Base-by-base conservation (phyloP, 2,888 invertebrate genomes). In the Drosophila sordidula region DNA sequence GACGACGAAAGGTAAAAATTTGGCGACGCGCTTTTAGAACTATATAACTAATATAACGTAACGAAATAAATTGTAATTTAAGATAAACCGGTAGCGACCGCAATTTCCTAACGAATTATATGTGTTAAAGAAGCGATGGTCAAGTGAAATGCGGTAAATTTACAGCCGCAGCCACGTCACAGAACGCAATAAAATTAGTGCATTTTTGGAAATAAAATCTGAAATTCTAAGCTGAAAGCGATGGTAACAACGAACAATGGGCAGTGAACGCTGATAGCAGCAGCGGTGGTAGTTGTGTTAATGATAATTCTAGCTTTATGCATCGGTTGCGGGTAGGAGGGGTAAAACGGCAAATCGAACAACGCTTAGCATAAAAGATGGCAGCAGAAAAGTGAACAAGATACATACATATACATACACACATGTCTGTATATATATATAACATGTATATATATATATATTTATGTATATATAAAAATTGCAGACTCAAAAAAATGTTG, bases 1-100 rank as follows among this genome's bases (percentile, higher is more conserved):
- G 89, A 89, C 87, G 89, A 88, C 87, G 86, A 89, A 75, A 85
- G 89, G 85, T 85, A 85, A 85, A 89, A 79, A 69, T 81, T 84
- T 77, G 59, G 72, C 76, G 89, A 87, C 89, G 89, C 85, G 84
- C 78, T 88, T 70, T 58, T 49, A 71, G 61, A 67, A 75, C 51
- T 50, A 64, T 80, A 80, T 71, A 25, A 71, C 29, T 56, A 51
- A 64, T 55, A 50, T 57, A 80, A 64, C 70, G 62, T 52, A 65
- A 42, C 71, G 63, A 62, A 72, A 67, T 50, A 68, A 63, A 61
- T 56, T 59, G 12, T 67, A 87, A 67, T 50, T 59, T 16, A 64
- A 45, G 57, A 70, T 57, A 89, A 80, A 62, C 78, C 87, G 83
- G 72, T 89, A 77, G 89, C 80, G 63, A 56, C 26, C 42, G 44